These are phyloP conservation scores for Mermis nigrescens DNA, from an alignment of 2,888 invertebrate species.

Conservation along the genomic window DNA sequence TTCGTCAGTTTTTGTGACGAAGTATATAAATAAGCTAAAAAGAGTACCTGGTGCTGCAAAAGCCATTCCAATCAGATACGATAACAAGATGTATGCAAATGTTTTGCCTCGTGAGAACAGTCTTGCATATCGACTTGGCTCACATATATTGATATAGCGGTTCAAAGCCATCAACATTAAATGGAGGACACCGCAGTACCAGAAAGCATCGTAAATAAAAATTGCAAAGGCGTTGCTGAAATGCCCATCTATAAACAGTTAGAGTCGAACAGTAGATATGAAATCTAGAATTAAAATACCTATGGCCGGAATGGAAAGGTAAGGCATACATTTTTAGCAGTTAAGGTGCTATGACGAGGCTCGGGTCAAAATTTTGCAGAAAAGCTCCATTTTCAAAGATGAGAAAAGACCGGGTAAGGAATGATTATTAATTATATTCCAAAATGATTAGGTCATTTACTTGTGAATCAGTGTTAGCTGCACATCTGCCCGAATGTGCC, in stretches of 20 bases:
- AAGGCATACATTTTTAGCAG: neutral
- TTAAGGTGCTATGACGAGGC: neutral
- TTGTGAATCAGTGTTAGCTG: too few species aligned
- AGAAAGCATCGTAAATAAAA: conserved; percentile 12
- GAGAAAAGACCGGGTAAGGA: too few species aligned
- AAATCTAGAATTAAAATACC: too few species aligned
- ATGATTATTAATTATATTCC: too few species aligned
- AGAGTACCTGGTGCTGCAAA: too few species aligned
- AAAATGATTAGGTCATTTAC: too few species aligned
- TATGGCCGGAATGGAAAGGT: neutral
- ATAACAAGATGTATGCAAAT: neutral
- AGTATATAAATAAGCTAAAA: too few species aligned
- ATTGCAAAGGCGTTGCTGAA: conserved; percentile 8
- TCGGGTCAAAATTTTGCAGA: neutral
- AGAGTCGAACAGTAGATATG: too few species aligned
- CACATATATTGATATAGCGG: conserved; percentile 13
- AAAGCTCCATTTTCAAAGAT: neutral
- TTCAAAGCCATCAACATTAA: conserved; percentile 12
- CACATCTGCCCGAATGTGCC: too few species aligned
- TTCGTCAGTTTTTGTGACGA: too few species aligned
- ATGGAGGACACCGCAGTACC: conserved; percentile 14
- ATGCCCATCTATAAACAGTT: too few species aligned
- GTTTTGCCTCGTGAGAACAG: conserved; percentile 3
- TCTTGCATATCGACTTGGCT: conserved; percentile 2
- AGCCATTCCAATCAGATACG: conserved; percentile 3